A percentile compares a stretch with the other conserved stretches of the same genome.
Evolutionary conservation across 2,797 vertebrate species (phyloP).

Genomic region (Coendou prehensilis): DNA sequence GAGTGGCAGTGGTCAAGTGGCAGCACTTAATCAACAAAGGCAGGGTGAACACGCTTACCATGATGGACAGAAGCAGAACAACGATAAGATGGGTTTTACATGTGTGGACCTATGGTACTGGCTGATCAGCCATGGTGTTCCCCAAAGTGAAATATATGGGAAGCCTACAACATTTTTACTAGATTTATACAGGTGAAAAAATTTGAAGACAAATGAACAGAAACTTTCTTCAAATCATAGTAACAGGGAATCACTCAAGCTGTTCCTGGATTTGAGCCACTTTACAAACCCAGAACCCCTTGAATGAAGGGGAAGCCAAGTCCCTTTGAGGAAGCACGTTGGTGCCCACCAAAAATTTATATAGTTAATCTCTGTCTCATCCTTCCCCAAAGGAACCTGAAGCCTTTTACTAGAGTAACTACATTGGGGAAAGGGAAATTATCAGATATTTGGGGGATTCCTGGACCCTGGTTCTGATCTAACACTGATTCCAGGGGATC

Average conservation of each 20-base stretch:
- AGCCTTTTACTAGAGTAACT: not conserved
- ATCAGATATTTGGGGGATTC: not conserved
- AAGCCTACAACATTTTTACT: not conserved
- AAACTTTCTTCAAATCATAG: not conserved
- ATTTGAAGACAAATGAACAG: not conserved
- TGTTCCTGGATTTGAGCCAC: not conserved
- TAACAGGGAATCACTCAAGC: not conserved
- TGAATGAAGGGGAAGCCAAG: not conserved
- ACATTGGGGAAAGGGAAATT: not conserved
- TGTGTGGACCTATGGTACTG: not conserved
- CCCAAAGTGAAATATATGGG: not conserved
- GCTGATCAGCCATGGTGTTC: not conserved
- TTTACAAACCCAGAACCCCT: not conserved
- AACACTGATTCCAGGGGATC: not conserved
- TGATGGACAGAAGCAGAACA: not conserved
- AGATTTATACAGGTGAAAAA: not conserved
- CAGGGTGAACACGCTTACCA: not conserved
- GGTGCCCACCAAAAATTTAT: not conserved
- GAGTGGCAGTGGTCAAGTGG: not conserved
- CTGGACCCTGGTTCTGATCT: not conserved
- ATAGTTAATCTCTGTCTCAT: not conserved
- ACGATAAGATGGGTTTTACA: not conserved
- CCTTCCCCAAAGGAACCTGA: not conserved
- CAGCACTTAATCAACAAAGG: not conserved
- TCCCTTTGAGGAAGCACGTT: not conserved